Percentiles rank a stretch among this genome's conserved stretches.
phyloP scores from a whole-genome alignment of 2,888 invertebrate species.

The Spilosoma lubricipeda region DNA sequence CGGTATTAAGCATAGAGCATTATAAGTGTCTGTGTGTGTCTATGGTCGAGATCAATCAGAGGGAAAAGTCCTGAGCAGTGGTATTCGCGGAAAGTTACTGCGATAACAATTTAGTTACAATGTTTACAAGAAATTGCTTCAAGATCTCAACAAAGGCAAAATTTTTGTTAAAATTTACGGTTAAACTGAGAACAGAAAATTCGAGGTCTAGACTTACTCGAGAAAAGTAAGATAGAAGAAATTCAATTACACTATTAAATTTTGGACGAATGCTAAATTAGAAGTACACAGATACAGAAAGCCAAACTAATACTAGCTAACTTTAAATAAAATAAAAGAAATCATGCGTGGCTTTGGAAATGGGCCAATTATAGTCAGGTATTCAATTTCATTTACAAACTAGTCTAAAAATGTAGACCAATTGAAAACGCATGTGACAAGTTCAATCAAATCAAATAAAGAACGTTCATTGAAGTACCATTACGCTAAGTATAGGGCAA shows the following conservation, averaged over 20 bases:
- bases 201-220: not conserved
- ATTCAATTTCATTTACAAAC: not conserved
- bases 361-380: not conserved
- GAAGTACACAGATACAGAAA: not conserved
- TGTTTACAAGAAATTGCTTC: not conserved
- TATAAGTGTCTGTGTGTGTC: no score
- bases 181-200: not conserved
- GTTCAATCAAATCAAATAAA: constrained; percentile 45
- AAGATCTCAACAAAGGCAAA: not conserved
- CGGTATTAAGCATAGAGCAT: no score
- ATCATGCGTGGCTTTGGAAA: not conserved
- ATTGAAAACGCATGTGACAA: constrained; percentile 27
- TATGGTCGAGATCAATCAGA: not conserved
- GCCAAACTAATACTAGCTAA: not conserved
- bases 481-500: constrained; percentile 25
- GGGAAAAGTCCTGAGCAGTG: not conserved
- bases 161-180: not conserved
- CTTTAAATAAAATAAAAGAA: not conserved
- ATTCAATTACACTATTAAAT: no score
- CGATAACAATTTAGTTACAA: not conserved
- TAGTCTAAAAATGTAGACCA: not conserved
- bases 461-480: constrained; percentile 43
- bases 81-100: not conserved
- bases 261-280: not conserved
- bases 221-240: not conserved